These are phyloP conservation scores for Ophonus ardosiacus DNA, from an alignment of 2,888 invertebrate genomes.

Conservation along the genomic window DNA sequence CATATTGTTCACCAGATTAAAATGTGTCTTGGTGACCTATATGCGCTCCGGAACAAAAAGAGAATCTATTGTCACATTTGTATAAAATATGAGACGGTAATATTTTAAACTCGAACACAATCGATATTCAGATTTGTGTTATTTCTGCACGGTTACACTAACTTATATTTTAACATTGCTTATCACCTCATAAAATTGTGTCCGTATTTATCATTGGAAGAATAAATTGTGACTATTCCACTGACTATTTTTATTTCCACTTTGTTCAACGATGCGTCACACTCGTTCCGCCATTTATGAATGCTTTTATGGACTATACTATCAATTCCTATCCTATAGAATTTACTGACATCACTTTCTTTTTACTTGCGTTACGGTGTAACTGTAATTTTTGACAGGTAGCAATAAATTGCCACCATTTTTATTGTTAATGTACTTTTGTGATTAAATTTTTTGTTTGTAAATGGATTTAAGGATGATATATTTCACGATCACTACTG, in stretches of 20 bases:
- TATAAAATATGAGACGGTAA: conserved; percentile 51
- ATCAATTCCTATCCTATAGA: not conserved
- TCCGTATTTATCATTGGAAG: conserved; percentile 10
- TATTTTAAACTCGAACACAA: conserved; percentile 44
- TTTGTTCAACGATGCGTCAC: not conserved
- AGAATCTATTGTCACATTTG: conserved; percentile 57
- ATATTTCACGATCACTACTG: not conserved
- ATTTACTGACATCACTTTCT: not conserved
- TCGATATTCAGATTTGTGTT: conserved; percentile 50
- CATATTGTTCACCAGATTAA: conserved; percentile 50
- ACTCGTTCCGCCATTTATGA: not conserved
- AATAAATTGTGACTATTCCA: conserved; percentile 3
- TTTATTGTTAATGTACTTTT: not conserved
- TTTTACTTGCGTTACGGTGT: not conserved
- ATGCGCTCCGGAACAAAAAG: conserved; percentile 28
- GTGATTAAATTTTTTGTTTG: not conserved
- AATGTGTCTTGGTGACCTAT: conserved; percentile 44
- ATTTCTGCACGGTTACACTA: conserved; percentile 41
- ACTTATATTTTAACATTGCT: conserved; percentile 52
- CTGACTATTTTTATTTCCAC: conserved; percentile 18
- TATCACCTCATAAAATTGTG: conserved; percentile 48
- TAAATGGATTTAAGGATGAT: not conserved
- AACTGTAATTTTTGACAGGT: not conserved
- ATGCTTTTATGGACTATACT: not conserved
- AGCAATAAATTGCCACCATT: not conserved